Evolutionary conservation across 2,888 invertebrate genomes (phyloP), one percentile per base, ranked within the genome.

Genomic region (Lamproptera curius): DNA sequence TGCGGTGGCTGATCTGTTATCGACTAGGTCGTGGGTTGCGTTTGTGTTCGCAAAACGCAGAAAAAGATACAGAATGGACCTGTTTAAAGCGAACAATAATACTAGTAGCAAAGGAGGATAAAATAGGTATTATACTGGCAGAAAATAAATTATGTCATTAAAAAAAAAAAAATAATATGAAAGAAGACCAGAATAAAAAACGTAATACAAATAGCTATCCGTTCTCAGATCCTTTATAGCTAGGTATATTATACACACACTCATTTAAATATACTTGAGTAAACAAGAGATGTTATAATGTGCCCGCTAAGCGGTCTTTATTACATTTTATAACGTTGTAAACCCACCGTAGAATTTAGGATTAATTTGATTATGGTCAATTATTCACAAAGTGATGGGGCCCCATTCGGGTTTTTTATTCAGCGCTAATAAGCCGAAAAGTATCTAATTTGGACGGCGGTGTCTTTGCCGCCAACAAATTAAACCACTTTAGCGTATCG

Each of bases 301-400:
- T 67, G 76, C 77, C 76, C 70, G 73, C 82, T 80, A 77, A 73
- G 68, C 77, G 75, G 65, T 80, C 78, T 85, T 86, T 86, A 86
- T 85, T 81, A 78, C 83, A 70, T 76, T 87, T 86, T 86, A 86
- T 73, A 82, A 66, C 83, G 84, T 67, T 78, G 74, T 87, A 87
- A 87, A 87, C 86, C 82, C 80, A 87, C 86, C 83, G 85, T 87
- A 81, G 82, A 79, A 85, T 83, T 83, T 78, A 81, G 84, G 76
- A 85, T 86, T 86, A 85, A 87, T 86, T 87, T 86, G 85, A 87
- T 87, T 87, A 84, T 84, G 70, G 84, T 83, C 85, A 87, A 86
- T 87, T 87, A 87, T 84, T 84, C 83, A 85, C 80, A 77, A 84
- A 80, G 76, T 76, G 78, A 76, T 79, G 73, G 41, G 73, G 69